Conservation (phyloP, 2,113 vertebrate genomes). For the Pachycephala philippinensis region DNA sequence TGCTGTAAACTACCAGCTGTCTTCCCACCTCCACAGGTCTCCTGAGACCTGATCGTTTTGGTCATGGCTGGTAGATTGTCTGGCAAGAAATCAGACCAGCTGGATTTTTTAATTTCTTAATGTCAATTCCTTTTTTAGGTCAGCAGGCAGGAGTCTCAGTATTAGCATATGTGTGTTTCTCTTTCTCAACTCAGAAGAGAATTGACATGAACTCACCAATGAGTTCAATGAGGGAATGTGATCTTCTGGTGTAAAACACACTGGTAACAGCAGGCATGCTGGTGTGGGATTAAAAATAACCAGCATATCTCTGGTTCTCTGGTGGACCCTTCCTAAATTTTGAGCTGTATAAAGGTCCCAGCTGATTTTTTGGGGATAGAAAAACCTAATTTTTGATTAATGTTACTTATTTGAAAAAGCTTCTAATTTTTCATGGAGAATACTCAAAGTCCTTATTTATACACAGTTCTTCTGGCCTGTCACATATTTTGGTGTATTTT, state of each 20-base stretch:
- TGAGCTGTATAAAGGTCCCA: neutral
- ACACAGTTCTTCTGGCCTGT: neutral
- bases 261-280: neutral
- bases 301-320: neutral
- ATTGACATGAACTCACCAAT: neutral
- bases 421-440: neutral
- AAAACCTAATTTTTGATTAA: neutral
- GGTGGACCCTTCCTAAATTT: neutral
- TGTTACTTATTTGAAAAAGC: neutral
- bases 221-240: neutral
- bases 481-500: neutral
- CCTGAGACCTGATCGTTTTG: neutral
- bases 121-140: conserved; percentile 33
- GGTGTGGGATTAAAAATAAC: neutral
- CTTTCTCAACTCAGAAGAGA: neutral
- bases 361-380: neutral
- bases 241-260: neutral
- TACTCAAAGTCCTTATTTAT: neutral
- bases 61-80: conserved; percentile 37
- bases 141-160: conserved; percentile 24
- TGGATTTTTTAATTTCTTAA: conserved; percentile 50
- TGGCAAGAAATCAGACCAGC: conserved; percentile 49
- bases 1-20: conserved; percentile 40
- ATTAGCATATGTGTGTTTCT: neutral
- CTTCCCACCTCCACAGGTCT: conserved; percentile 26